phyloP scores from a whole-genome alignment of 2,797 vertebrate species.

The Sandelia bainsii region DNA sequence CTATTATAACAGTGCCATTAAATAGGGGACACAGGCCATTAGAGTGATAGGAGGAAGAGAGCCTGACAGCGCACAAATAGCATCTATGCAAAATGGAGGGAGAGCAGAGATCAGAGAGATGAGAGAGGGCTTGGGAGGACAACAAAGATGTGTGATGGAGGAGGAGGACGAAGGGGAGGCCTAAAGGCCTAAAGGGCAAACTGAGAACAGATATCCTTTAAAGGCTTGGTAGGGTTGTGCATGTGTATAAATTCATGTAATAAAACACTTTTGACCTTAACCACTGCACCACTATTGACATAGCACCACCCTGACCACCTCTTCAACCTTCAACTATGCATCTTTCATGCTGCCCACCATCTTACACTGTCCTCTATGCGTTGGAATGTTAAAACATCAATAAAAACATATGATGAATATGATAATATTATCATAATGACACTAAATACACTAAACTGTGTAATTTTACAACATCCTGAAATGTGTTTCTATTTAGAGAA shows the following conservation, averaged over 20 bases:
- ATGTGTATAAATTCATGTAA: slow-evolving; percentile 30
- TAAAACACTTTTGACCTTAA: slow-evolving; percentile 57
- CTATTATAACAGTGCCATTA: slow-evolving; percentile 82
- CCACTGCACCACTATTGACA: slow-evolving; percentile 26
- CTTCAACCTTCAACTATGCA: slow-evolving; percentile 55
- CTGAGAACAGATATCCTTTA: slow-evolving; percentile 39
- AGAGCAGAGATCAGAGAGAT: slow-evolving; percentile 66
- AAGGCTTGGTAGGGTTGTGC: slow-evolving; percentile 18
- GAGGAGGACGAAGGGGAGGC: slow-evolving; percentile 12
- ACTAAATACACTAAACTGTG: not conserved
- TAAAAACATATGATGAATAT: not conserved
- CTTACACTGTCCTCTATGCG: slow-evolving; percentile 3
- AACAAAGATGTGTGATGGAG: slow-evolving; percentile 38
- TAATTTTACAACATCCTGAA: too few species aligned
- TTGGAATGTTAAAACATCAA: slow-evolving; percentile 7
- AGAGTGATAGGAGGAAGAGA: slow-evolving; percentile 59
- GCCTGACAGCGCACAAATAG: slow-evolving; percentile 78
- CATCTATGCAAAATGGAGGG: slow-evolving; percentile 64
- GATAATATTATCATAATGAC: not conserved
- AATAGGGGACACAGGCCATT: slow-evolving; percentile 80
- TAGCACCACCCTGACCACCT: slow-evolving; percentile 28
- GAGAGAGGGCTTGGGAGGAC: slow-evolving; percentile 51
- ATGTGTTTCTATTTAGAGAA: too few species aligned
- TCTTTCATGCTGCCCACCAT: slow-evolving; percentile 27
- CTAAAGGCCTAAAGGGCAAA: slow-evolving; percentile 55